Conservation (phyloP, 1,140 invertebrate species). For the Spodoptera litura region DNA sequence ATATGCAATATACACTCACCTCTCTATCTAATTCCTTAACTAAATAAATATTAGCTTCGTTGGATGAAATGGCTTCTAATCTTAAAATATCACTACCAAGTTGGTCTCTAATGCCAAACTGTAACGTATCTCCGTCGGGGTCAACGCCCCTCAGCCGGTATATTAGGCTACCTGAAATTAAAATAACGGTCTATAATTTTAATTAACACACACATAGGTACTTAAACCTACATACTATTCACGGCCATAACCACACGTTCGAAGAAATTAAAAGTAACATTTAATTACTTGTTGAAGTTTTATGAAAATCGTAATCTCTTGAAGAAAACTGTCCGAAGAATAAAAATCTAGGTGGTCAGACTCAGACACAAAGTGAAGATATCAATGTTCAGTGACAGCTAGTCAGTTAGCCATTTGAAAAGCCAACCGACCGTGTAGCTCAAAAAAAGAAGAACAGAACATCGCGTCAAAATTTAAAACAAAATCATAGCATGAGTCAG, state of each 20-base stretch:
- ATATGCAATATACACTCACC: slow-evolving; percentile 80
- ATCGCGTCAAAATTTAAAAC: too few relatives aligned
- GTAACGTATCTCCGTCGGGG: slow-evolving; percentile 93
- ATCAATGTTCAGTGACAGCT: too few relatives aligned
- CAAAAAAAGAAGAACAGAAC: not conserved
- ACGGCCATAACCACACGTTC: slow-evolving; percentile 6
- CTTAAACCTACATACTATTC: slow-evolving; percentile 2
- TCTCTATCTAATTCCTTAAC: slow-evolving; percentile 96
- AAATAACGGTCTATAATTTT: slow-evolving; percentile 47
- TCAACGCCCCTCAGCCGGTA: slow-evolving; percentile 93
- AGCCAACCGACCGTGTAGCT: too few relatives aligned
- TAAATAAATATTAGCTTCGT: slow-evolving; percentile 95
- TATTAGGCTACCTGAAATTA: slow-evolving; percentile 91
- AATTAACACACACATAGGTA: slow-evolving; percentile 22
- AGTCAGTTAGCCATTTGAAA: too few relatives aligned
- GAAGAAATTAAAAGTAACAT: slow-evolving; percentile 33
- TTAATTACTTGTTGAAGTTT: not conserved
- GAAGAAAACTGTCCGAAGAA: too few relatives aligned
- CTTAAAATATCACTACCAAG: slow-evolving; percentile 93
- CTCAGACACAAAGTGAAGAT: too few relatives aligned
- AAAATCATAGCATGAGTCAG: not conserved
- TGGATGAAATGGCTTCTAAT: slow-evolving; percentile 92
- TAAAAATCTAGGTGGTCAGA: too few relatives aligned
- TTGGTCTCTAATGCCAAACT: slow-evolving; percentile 93
- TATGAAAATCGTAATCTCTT: too few relatives aligned